A percentile compares a stretch with the other conserved stretches of the same genome.
Conservation (phyloP, 2,797 vertebrate genomes). For the Pseudochromis fuscus region DNA sequence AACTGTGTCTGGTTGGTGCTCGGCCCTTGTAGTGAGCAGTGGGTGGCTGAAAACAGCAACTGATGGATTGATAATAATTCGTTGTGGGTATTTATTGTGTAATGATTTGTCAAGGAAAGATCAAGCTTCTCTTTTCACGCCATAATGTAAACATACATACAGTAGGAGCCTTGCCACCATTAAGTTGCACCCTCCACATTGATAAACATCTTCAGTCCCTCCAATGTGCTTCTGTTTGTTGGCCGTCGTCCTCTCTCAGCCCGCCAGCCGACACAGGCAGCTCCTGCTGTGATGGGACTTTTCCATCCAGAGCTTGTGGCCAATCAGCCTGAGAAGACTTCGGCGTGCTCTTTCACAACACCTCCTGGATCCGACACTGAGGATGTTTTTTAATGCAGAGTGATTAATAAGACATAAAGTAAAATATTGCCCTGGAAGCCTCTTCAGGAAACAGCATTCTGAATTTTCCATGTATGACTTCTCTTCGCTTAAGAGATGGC, state of each 20-base stretch:
- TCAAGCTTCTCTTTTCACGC: too few relatives aligned
- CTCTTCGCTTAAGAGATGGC: constrained; percentile 63
- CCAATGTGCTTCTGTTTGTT: constrained; percentile 51
- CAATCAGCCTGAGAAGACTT: constrained; percentile 55
- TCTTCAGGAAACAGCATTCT: constrained; percentile 52
- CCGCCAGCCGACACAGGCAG: constrained; percentile 39
- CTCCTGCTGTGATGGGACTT: constrained; percentile 68
- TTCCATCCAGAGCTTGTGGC: constrained; percentile 65
- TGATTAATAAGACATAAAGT: constrained; percentile 71
- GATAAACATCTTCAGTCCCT: constrained; percentile 29
- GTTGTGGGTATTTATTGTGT: too few relatives aligned
- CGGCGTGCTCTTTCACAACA: constrained; percentile 53
- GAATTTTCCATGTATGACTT: constrained; percentile 78
- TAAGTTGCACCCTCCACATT: constrained; percentile 21
- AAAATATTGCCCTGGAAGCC: constrained; percentile 61
- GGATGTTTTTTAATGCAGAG: constrained; percentile 59
- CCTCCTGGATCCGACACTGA: constrained; percentile 40
- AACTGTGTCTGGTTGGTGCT: background rate
- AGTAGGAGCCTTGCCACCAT: background rate
- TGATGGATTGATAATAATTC: too few relatives aligned
- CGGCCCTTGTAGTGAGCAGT: background rate
- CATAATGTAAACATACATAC: background rate
- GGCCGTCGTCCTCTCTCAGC: constrained; percentile 37
- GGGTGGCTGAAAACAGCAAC: background rate
- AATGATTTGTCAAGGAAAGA: too few relatives aligned